Conservation (phyloP, 2,113 vertebrate genomes). For the Toxotes jaculatrix region DNA sequence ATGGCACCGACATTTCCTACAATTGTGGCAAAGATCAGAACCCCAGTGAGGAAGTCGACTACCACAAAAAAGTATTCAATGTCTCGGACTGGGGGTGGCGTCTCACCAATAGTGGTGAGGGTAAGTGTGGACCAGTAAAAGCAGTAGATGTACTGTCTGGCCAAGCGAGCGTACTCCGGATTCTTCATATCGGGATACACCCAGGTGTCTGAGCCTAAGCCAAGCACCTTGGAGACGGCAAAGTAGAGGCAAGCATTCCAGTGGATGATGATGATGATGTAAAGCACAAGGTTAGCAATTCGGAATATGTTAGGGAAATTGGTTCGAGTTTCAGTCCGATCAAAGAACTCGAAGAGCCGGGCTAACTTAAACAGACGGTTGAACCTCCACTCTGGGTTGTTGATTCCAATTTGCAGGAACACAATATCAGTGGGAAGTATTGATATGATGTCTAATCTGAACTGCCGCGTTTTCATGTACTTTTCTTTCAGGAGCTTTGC, state of each 20-base stretch:
- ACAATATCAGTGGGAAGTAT: slow-evolving; percentile 90
- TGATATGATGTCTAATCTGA: slow-evolving; percentile 90
- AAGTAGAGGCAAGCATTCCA: slow-evolving; percentile 95
- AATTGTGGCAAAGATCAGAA: slow-evolving; percentile 81
- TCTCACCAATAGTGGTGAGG: slow-evolving; percentile 79
- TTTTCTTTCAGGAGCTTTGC: slow-evolving; percentile 85
- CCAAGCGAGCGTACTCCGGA: slow-evolving; percentile 81
- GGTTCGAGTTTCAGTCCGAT: slow-evolving; percentile 93
- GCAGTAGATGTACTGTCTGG: slow-evolving; percentile 79
- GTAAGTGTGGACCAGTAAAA: slow-evolving; percentile 81
- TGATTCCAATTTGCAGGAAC: slow-evolving; percentile 87
- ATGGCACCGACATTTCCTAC: slow-evolving; percentile 81
- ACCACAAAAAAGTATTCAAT: slow-evolving; percentile 80
- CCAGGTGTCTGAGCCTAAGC: slow-evolving; percentile 91
- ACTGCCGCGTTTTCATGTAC: slow-evolving; percentile 88
- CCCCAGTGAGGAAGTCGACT: slow-evolving; percentile 76
- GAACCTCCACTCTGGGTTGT: slow-evolving; percentile 91
- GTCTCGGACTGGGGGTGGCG: slow-evolving; percentile 75
- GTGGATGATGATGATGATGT: slow-evolving; percentile 94
- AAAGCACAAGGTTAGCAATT: slow-evolving; percentile 91
- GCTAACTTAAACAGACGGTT: slow-evolving; percentile 88
- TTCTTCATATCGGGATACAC: slow-evolving; percentile 87
- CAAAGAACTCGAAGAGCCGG: slow-evolving; percentile 94
- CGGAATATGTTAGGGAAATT: slow-evolving; percentile 94
- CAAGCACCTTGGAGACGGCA: slow-evolving; percentile 90